A percentile compares a stretch with the other conserved stretches of the same genome.
Conservation (phyloP, 2,797 vertebrate species). For the Morelia viridis region DNA sequence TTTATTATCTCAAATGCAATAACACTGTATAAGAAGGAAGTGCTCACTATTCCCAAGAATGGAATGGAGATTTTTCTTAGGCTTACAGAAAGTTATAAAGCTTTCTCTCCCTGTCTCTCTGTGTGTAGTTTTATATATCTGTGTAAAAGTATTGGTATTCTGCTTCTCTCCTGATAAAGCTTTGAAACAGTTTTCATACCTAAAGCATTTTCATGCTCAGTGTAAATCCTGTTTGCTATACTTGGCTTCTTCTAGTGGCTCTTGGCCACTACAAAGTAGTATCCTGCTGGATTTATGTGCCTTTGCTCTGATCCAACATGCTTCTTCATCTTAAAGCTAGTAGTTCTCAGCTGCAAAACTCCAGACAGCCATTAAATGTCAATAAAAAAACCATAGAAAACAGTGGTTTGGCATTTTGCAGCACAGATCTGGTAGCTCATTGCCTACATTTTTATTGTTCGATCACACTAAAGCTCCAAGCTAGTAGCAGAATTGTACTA, state of each 20-base stretch:
- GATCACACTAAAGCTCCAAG: neutral
- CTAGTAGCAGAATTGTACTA: neutral
- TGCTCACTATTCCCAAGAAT: neutral
- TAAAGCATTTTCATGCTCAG: neutral
- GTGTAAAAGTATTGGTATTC: neutral
- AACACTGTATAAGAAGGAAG: neutral
- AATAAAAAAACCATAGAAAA: neutral
- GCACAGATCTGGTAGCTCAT: neutral
- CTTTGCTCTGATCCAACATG: neutral
- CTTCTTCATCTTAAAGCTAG: neutral
- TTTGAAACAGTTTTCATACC: neutral
- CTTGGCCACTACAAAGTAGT: neutral
- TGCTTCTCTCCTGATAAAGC: neutral
- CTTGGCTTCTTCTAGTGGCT: neutral
- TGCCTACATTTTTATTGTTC: neutral
- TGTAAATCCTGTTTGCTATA: neutral
- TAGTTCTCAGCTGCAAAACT: neutral
- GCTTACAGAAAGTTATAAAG: neutral
- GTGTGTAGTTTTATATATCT: neutral
- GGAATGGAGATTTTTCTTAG: neutral
- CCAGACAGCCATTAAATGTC: neutral
- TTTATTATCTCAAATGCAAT: neutral
- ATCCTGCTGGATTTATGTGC: neutral
- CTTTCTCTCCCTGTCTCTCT: neutral
- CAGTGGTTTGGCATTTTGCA: neutral